Conservation (phyloP, 2,113 vertebrate genomes). For the Phylloscopus whistleri region DNA sequence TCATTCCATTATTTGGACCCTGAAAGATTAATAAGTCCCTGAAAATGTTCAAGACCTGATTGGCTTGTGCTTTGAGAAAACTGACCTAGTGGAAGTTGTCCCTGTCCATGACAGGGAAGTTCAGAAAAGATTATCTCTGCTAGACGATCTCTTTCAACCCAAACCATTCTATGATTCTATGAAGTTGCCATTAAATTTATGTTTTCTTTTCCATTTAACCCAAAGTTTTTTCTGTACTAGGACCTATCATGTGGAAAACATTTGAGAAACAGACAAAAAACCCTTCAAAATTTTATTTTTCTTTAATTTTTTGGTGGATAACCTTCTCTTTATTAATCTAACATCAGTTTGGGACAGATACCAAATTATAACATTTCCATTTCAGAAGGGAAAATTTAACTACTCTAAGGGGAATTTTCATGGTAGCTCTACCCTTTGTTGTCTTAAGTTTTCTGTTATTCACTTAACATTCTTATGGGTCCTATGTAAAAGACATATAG, state of each 20-base stretch:
- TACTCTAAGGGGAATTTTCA: not conserved
- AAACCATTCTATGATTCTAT: not conserved
- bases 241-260: not conserved
- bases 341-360: not conserved
- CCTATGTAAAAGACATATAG: not conserved
- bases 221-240: not conserved
- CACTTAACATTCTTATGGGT: not conserved
- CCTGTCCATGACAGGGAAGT: not conserved
- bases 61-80: not conserved
- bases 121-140: not conserved
- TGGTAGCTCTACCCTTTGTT: not conserved
- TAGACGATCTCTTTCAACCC: not conserved
- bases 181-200: not conserved
- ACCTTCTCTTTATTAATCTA: not conserved
- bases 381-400: not conserved
- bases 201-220: not conserved
- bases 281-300: accelerated
- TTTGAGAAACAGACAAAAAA: not conserved
- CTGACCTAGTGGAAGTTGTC: not conserved
- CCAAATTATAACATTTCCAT: not conserved
- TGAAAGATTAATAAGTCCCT: not conserved
- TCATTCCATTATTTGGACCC: not conserved
- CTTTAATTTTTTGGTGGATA: not conserved
- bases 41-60: not conserved
- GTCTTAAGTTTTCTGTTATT: not conserved